Base-by-base conservation (phyloP, 2,888 invertebrate species). In the Endotricha flammealis region DNA sequence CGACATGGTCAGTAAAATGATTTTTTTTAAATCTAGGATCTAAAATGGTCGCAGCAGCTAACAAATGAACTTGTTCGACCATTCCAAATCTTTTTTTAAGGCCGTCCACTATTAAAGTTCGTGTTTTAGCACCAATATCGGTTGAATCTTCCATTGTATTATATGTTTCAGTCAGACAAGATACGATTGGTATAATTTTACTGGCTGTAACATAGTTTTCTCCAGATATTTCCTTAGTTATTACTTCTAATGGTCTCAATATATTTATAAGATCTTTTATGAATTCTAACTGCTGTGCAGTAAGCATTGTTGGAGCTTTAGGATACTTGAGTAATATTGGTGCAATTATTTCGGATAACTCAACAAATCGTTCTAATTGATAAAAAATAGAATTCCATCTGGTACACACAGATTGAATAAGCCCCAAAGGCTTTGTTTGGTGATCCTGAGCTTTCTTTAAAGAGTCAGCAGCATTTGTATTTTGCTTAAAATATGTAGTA, bases 111-210 rank as follows among this genome's bases (percentile, higher is more conserved):
- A 41, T 41, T 45, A 49, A 44, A 42, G 40, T 41, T 33, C 31
- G 12, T 35, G 44, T 39, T 43, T 42, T 46, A 48, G 17, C 46
- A 46, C 46, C 48, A 39, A 46, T 42, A 43, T 48, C 50, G 0
- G 44, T 44, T 51, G 32, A 38, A 49, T 0, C 50, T 48, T 49
- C 25, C 48, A 52, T 50, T 44, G 38, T 44, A 50, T 50, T 53
- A 48, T 53, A 51, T 50, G 51, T 53, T 54, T 44, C 48, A 47
- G 46, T 48, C 38, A 53, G 44, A 40, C 47, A 52, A 44, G 44
- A 48, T 32, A 53, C 48, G 30, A 60, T 57, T 31, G 57, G 55
- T 51, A 53, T 53, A 45, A 58, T 49, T 52, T 59, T 62, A 48
- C 52, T 54, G 24, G 42, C 40, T 37, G 51, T 55, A 39, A 59